These are phyloP conservation scores for Serinus canaria DNA, from an alignment of 2,113 vertebrate genomes.

Conservation along the genomic window DNA sequence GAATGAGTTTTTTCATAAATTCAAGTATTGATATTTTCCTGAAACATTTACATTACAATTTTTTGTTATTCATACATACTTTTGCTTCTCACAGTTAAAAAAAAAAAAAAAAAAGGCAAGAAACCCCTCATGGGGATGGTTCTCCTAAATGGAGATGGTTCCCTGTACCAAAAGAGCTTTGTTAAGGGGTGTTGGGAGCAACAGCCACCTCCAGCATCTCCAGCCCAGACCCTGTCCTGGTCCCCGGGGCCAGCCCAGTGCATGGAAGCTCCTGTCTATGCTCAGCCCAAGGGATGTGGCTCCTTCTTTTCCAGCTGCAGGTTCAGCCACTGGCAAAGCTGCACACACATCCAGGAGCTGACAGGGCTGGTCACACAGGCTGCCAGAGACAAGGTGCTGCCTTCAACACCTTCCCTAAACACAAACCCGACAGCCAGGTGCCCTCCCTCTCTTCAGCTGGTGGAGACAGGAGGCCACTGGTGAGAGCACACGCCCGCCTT, in stretches of 20 bases:
- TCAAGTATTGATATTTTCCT: constrained; percentile 18
- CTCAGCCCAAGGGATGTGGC: accelerated
- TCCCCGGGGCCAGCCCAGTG: accelerated
- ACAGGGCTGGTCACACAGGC: accelerated
- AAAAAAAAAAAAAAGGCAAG: neutral
- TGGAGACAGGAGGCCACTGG: neutral
- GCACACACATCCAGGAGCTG: accelerated
- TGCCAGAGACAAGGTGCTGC: neutral
- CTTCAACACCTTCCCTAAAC: neutral
- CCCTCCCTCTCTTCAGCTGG: neutral
- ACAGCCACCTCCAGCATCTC: neutral
- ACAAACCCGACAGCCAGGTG: neutral
- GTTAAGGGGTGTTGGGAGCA: neutral
- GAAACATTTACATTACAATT: neutral
- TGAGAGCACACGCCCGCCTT: accelerated
- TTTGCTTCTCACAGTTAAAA: neutral
- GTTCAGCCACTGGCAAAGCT: accelerated
- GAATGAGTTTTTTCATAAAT: neutral
- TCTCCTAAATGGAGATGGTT: neutral
- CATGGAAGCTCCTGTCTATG: accelerated
- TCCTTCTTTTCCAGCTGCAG: accelerated
- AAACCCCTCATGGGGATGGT: too few species aligned
- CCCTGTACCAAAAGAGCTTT: neutral
- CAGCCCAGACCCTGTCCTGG: neutral
- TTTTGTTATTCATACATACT: neutral